phyloP scores from a whole-genome alignment of 2,113 vertebrate species.

The Phalacrocorax pelagicus region DNA sequence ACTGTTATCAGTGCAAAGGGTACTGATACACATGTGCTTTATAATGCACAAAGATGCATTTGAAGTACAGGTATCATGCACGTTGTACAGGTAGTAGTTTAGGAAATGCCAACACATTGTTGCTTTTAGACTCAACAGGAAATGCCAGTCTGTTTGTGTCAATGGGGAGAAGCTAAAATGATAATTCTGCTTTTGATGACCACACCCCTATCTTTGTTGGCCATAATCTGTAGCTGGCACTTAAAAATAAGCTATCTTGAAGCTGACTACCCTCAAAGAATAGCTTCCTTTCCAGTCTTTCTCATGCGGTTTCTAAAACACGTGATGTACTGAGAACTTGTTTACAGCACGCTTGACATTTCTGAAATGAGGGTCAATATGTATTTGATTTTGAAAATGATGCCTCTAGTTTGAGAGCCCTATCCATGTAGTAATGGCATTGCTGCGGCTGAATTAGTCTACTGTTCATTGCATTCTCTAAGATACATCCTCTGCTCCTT shows the following conservation, averaged over 20 bases:
- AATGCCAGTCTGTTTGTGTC: background rate
- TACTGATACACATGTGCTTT: background rate
- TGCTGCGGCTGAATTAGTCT: background rate
- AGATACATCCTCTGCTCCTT: background rate
- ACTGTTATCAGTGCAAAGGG: background rate
- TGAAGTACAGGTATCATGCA: background rate
- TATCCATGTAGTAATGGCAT: background rate
- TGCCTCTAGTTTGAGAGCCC: background rate
- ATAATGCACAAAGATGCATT: background rate
- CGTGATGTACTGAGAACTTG: background rate
- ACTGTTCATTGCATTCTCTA: background rate
- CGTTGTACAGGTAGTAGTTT: background rate
- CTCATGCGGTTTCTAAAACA: background rate
- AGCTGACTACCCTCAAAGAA: background rate
- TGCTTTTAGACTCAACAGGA: background rate
- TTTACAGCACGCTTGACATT: background rate
- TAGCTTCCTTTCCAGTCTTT: background rate
- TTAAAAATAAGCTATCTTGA: background rate
- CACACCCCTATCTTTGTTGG: background rate
- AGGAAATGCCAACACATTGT: background rate
- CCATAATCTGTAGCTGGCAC: background rate
- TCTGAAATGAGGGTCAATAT: background rate
- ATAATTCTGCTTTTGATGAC: background rate
- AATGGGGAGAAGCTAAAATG: background rate
- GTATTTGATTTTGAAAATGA: constrained; percentile 34